Conservation (phyloP, 2,888 invertebrate species). For the Phrixothrix hirtus region DNA sequence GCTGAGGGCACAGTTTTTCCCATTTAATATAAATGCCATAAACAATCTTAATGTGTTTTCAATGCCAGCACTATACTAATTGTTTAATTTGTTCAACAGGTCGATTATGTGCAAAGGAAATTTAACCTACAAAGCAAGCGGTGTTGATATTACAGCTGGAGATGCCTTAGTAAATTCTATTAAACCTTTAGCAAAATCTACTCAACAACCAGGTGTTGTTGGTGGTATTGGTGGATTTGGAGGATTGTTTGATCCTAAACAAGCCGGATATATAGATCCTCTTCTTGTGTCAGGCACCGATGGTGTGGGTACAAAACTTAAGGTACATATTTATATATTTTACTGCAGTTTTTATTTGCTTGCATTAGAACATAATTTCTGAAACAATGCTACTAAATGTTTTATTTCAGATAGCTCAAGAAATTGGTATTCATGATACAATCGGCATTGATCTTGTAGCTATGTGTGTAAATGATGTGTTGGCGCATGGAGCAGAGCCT, state of each 20-base stretch:
- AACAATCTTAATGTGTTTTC: too few relatives aligned
- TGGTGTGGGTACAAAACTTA: constrained; percentile 96
- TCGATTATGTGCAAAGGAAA: constrained; percentile 63
- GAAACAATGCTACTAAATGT: not conserved
- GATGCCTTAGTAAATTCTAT: constrained; percentile 82
- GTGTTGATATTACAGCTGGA: constrained; percentile 93
- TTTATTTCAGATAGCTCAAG: constrained; percentile 76
- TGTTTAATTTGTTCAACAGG: too few relatives aligned
- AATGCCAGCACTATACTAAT: too few relatives aligned
- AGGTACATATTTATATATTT: constrained; percentile 59
- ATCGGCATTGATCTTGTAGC: constrained; percentile 96
- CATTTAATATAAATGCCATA: too few relatives aligned
- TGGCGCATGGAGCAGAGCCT: constrained; percentile 94
- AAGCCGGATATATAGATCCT: constrained; percentile 75
- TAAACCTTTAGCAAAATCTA: constrained; percentile 79
- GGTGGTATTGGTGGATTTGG: constrained; percentile 92
- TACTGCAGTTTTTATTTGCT: not conserved
- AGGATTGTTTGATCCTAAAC: constrained; percentile 85
- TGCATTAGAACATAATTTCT: too few relatives aligned
- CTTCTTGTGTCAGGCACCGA: constrained; percentile 92
- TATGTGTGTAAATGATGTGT: constrained; percentile 96
- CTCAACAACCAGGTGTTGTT: constrained; percentile 76
- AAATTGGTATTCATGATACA: constrained; percentile 74
- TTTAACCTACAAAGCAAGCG: constrained; percentile 85
- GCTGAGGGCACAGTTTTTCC: too few relatives aligned